A percentile compares a stretch with the other conserved stretches of the same genome.
These are phyloP conservation scores for Synanceia verrucosa DNA, from an alignment of 2,797 vertebrate species.

Conservation along the genomic window DNA sequence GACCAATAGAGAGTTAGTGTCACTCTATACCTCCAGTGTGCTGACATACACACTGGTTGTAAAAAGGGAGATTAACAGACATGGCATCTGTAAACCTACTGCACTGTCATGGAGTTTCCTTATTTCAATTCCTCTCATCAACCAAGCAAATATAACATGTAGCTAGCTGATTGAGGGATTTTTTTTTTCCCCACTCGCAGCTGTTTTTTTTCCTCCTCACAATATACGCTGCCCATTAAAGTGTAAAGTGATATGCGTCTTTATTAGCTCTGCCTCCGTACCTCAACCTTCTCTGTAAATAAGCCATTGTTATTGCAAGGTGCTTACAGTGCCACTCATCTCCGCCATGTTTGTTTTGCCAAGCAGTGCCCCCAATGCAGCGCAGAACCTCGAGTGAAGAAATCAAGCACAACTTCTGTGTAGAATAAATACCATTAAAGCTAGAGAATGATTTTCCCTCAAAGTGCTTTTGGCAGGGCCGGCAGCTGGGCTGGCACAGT, in stretches of 20 bases:
- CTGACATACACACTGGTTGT: background rate
- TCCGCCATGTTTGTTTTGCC: conserved; percentile 87
- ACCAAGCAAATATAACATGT: conserved; percentile 50
- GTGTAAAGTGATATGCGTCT: conserved; percentile 67
- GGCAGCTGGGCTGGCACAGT: conserved; percentile 20
- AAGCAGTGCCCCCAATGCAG: conserved; percentile 77
- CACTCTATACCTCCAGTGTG: background rate
- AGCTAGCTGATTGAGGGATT: conserved; percentile 35
- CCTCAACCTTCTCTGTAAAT: conserved; percentile 83
- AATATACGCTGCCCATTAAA: conserved; percentile 72
- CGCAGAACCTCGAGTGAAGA: conserved; percentile 66
- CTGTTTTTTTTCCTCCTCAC: conserved; percentile 39
- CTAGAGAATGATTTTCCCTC: conserved; percentile 76
- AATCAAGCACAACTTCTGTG: conserved; percentile 78
- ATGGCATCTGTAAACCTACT: conserved; percentile 31
- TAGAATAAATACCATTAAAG: conserved; percentile 88
- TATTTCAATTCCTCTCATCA: conserved; percentile 55
- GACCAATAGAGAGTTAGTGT: background rate
- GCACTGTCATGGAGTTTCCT: conserved; percentile 44
- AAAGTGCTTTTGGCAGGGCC: conserved; percentile 77
- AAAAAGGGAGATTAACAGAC: conserved; percentile 19
- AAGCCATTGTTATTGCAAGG: conserved; percentile 83
- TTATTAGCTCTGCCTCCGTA: conserved; percentile 80
- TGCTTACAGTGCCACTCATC: conserved; percentile 77
- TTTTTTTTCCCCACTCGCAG: conserved; percentile 15